Conservation (phyloP, 2,888 invertebrate species). For the Axea sp. region DNA sequence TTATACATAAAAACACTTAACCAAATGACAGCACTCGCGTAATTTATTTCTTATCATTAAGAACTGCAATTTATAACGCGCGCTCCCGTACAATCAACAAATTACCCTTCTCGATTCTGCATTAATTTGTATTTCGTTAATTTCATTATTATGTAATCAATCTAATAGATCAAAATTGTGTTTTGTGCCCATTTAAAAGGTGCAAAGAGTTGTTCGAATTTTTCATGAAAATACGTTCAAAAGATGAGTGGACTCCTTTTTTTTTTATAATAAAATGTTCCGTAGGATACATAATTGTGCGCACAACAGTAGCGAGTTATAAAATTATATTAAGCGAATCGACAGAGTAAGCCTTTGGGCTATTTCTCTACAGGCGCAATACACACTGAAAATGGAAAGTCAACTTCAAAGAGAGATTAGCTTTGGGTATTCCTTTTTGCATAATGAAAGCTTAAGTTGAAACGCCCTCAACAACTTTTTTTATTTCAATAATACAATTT, state of each 20-base stretch:
- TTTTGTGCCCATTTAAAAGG: slow-evolving; percentile 16
- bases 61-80: no score
- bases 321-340: slow-evolving; percentile 61
- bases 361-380: slow-evolving; percentile 58
- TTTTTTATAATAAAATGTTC: slow-evolving; percentile 41
- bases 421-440: slow-evolving; percentile 52
- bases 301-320: slow-evolving; percentile 44
- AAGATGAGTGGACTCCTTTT: slow-evolving; percentile 41
- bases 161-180: slow-evolving; percentile 12
- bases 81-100: no score
- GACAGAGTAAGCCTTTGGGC: slow-evolving; percentile 58
- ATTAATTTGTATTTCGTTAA: no score
- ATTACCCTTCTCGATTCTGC: no score
- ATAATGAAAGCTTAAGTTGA: slow-evolving; percentile 54
- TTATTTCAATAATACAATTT: slow-evolving; percentile 43
- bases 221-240: slow-evolving; percentile 21
- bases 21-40: no score
- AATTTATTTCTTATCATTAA: no score
- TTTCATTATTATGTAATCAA: slow-evolving; percentile 18
- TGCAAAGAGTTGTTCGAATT: slow-evolving; percentile 35
- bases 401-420: slow-evolving; percentile 60
- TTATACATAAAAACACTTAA: no score
- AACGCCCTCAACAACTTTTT: slow-evolving; percentile 43
- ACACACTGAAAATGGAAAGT: slow-evolving; percentile 59
- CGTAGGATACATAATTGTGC: slow-evolving; percentile 44